phyloP scores from a whole-genome alignment of 2,797 vertebrate species.

The Cirrhinus molitorella region DNA sequence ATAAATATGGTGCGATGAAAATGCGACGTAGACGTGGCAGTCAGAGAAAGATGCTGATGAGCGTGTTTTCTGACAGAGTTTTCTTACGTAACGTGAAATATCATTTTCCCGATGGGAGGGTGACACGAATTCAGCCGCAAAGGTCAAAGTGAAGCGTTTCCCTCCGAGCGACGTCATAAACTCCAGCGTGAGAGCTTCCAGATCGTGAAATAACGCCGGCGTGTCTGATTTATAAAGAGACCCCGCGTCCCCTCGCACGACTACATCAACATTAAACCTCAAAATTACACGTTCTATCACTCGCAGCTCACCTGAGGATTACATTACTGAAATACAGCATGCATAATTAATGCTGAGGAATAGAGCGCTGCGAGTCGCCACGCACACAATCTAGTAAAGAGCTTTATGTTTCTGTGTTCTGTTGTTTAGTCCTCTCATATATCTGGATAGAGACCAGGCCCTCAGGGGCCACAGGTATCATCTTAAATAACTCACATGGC shows the following conservation, averaged over 20 bases:
- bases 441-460: slow-evolving; percentile 66
- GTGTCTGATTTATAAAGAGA: slow-evolving; percentile 77
- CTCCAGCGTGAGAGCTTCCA: slow-evolving; percentile 75
- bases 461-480: slow-evolving; percentile 59
- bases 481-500: slow-evolving; percentile 44
- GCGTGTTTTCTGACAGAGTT: slow-evolving; percentile 34
- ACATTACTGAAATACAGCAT: slow-evolving; percentile 97
- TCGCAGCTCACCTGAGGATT: slow-evolving; percentile 96
- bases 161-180: slow-evolving; percentile 76
- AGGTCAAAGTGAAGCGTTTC: slow-evolving; percentile 74
- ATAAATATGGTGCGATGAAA: slow-evolving; percentile 32
- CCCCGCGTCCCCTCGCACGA: slow-evolving; percentile 81
- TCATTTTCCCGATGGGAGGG: slow-evolving; percentile 53
- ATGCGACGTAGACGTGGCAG: slow-evolving; percentile 2
- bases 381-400: slow-evolving; percentile 97
- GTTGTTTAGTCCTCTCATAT: slow-evolving; percentile 70
- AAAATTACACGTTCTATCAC: slow-evolving; percentile 91
- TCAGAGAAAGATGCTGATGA: slow-evolving; percentile 45
- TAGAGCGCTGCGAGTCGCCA: slow-evolving; percentile 95
- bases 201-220: slow-evolving; percentile 37
- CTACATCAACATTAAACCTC: slow-evolving; percentile 89
- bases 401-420: slow-evolving; percentile 83
- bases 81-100: slow-evolving; percentile 43
- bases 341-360: slow-evolving; percentile 99
- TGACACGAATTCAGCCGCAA: slow-evolving; percentile 65